Evolutionary conservation across 2,888 invertebrate genomes (phyloP).

Genomic region (Drosophila neonasuta): DNA sequence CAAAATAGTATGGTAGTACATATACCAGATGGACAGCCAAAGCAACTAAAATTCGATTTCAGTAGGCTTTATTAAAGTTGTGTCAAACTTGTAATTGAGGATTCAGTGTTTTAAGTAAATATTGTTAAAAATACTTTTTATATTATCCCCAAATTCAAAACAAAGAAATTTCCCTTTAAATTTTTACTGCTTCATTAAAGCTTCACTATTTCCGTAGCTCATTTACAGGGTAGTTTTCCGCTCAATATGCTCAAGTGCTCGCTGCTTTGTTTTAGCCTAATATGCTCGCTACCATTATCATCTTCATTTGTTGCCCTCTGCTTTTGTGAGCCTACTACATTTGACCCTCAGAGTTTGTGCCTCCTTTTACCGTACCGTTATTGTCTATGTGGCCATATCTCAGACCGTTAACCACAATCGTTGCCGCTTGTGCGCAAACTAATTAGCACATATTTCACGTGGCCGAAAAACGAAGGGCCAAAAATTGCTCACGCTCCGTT

Average conservation of each 20-base stretch:
- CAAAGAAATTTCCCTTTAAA: neutral
- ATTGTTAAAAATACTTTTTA: no score
- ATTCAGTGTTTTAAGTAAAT: no score
- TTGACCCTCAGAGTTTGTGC: slow-evolving; percentile 8
- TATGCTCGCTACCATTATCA: slow-evolving; percentile 1
- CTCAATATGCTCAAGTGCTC: neutral
- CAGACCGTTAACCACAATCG: slow-evolving; percentile 48
- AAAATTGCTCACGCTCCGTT: slow-evolving; percentile 20
- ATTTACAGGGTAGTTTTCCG: neutral
- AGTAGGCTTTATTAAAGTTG: no score
- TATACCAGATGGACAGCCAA: no score
- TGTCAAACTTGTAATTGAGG: no score
- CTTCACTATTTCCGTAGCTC: neutral
- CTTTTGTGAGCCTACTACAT: neutral
- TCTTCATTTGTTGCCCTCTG: slow-evolving; percentile 1
- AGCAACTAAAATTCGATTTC: no score
- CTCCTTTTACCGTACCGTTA: neutral
- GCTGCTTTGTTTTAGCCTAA: neutral
- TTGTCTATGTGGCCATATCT: slow-evolving; percentile 25
- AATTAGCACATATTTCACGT: slow-evolving; percentile 76
- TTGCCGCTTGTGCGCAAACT: slow-evolving; percentile 62
- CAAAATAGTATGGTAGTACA: no score
- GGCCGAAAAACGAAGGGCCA: slow-evolving; percentile 28
- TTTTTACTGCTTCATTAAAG: neutral
- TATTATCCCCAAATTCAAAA: no score